Evolutionary conservation across 2,888 invertebrate species (phyloP).

Genomic region (Thymelicus lineola): DNA sequence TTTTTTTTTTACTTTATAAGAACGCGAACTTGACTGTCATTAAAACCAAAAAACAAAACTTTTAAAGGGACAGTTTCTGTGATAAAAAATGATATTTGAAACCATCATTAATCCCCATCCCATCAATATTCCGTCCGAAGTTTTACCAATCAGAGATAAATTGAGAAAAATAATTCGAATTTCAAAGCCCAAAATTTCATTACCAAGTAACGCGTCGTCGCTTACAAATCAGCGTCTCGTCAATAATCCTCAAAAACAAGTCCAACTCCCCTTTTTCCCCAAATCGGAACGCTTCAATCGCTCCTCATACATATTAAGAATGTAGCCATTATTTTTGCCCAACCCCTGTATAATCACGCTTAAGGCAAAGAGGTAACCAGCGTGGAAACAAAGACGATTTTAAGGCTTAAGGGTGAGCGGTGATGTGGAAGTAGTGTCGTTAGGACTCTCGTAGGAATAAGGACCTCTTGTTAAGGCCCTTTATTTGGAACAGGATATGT

Average conservation of each 20-base stretch:
- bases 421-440: constrained; percentile 22
- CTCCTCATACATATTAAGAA: constrained; percentile 12
- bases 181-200: background rate
- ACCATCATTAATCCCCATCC: too few species aligned
- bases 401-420: constrained; percentile 19
- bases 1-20: too few species aligned
- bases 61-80: too few species aligned
- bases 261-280: background rate
- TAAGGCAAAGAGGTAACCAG: constrained; percentile 10
- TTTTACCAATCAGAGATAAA: too few species aligned
- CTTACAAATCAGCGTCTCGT: background rate
- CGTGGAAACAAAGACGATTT: constrained; percentile 27
- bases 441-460: constrained; percentile 18
- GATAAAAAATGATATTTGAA: too few species aligned
- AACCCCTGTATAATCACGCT: constrained; percentile 12
- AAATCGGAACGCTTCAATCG: constrained; percentile 12
- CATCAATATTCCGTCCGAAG: too few species aligned
- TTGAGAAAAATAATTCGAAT: background rate
- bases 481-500: constrained; percentile 25
- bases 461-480: constrained; percentile 15
- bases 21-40: too few species aligned
- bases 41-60: too few species aligned
- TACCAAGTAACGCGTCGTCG: too few species aligned
- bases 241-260: constrained; percentile 4
- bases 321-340: constrained; percentile 22